phyloP scores from a whole-genome alignment of 1,140 invertebrate genomes.

The Halictus rubicundus region DNA sequence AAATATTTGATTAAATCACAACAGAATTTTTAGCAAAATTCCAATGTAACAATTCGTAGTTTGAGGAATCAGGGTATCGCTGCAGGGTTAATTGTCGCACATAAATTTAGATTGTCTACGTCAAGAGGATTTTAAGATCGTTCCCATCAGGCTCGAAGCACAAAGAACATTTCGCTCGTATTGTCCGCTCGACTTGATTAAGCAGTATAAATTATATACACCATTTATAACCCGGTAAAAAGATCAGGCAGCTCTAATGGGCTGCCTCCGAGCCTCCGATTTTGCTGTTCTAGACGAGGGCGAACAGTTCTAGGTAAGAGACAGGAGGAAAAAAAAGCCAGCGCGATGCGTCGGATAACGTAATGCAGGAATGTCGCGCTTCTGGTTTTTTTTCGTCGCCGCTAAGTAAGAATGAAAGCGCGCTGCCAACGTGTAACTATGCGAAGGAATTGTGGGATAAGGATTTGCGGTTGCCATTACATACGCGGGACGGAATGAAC shows the following conservation, averaged over 20 bases:
- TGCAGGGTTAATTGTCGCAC: too few species aligned
- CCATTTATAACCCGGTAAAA: constrained; percentile 3
- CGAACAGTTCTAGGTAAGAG: constrained; percentile 32
- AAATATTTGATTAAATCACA: too few species aligned
- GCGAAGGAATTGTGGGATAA: constrained; percentile 53
- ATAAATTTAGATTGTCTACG: background rate
- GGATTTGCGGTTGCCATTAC: constrained; percentile 16
- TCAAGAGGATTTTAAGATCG: background rate
- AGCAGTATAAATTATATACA: background rate
- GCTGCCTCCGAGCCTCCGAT: constrained; percentile 1
- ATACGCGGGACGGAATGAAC: background rate
- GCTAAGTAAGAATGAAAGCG: constrained; percentile 48
- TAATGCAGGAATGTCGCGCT: constrained; percentile 63
- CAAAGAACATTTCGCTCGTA: background rate
- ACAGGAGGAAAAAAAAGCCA: constrained; percentile 13
- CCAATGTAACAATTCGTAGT: too few species aligned
- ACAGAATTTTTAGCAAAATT: too few species aligned
- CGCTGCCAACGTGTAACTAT: constrained; percentile 53
- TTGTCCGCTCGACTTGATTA: background rate
- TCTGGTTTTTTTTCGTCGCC: constrained; percentile 55
- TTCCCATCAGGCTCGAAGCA: too few species aligned
- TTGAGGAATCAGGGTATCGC: too few species aligned
- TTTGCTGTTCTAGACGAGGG: constrained; percentile 27
- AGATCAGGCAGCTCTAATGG: constrained; percentile 15
- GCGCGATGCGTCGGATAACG: constrained; percentile 48